Evolutionary conservation across 2,888 invertebrate species (phyloP).

Genomic region (Drosophila paracracens): DNA sequence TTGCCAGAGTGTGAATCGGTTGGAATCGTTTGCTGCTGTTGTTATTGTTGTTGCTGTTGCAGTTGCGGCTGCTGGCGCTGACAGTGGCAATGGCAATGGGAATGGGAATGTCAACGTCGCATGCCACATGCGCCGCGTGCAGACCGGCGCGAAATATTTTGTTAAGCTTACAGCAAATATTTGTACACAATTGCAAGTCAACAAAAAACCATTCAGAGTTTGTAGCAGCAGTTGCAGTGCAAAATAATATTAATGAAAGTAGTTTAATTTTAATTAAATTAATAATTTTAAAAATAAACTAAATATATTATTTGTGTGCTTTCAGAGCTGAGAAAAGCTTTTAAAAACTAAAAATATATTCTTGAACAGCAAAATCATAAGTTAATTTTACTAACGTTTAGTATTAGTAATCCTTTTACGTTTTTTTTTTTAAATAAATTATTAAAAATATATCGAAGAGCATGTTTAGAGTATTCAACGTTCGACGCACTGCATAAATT

Average conservation of each 20-base stretch:
- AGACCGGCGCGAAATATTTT: constrained; percentile 68
- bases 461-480: constrained; percentile 1
- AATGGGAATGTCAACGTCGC: constrained; percentile 55
- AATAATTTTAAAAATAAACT: neutral
- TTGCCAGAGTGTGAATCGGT: constrained; percentile 48
- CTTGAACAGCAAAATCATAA: neutral
- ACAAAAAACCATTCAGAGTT: constrained; percentile 22
- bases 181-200: constrained; percentile 44
- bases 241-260: neutral
- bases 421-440: neutral
- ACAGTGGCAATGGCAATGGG: constrained; percentile 39
- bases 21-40: constrained; percentile 40
- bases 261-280: neutral
- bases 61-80: constrained; percentile 31
- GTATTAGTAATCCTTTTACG: neutral
- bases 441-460: neutral
- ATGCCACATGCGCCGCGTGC: constrained; percentile 64
- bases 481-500: constrained; percentile 5
- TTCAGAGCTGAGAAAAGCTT: neutral
- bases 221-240: constrained; percentile 12
- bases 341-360: neutral
- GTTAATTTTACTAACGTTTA: neutral
- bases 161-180: constrained; percentile 58
- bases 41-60: constrained; percentile 33
- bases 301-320: neutral